phyloP scores from a whole-genome alignment of 2,797 vertebrate species.

The Sphaeramia orbicularis region DNA sequence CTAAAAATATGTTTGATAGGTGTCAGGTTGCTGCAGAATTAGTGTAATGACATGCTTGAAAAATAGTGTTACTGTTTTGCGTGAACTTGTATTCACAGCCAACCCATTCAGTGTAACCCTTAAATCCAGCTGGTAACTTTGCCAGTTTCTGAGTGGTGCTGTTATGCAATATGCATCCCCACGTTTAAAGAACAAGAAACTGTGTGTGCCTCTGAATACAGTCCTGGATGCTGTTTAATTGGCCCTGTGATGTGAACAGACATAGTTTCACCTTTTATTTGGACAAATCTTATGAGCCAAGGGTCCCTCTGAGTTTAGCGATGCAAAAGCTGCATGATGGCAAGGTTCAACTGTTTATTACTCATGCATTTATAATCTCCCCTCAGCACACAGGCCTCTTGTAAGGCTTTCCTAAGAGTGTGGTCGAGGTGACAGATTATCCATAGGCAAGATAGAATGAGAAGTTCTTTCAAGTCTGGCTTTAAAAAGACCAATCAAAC shows the following conservation, averaged over 20 bases:
- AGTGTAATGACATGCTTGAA: no score
- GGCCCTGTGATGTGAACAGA: neutral
- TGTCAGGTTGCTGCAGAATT: no score
- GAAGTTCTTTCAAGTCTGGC: slow-evolving; percentile 28
- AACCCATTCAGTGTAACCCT: no score
- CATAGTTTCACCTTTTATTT: slow-evolving; percentile 6
- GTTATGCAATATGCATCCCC: neutral
- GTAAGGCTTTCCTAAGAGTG: slow-evolving; percentile 28
- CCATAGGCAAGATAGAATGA: slow-evolving; percentile 25
- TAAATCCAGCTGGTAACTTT: no score
- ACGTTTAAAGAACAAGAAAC: neutral
- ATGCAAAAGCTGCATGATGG: neutral
- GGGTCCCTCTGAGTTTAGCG: neutral
- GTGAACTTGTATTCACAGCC: no score
- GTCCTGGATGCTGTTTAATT: slow-evolving; percentile 17
- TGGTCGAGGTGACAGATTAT: slow-evolving; percentile 29
- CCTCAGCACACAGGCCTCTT: slow-evolving; percentile 14
- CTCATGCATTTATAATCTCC: slow-evolving; percentile 47
- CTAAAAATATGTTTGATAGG: no score
- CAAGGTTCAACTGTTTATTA: slow-evolving; percentile 23
- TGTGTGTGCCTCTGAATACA: neutral
- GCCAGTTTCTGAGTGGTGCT: no score
- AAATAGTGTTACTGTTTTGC: no score
- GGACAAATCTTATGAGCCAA: neutral
- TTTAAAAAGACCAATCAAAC: slow-evolving; percentile 45